These are phyloP conservation scores for Perizoma flavofasciatum DNA, from an alignment of 2,888 invertebrate species.

Conservation along the genomic window DNA sequence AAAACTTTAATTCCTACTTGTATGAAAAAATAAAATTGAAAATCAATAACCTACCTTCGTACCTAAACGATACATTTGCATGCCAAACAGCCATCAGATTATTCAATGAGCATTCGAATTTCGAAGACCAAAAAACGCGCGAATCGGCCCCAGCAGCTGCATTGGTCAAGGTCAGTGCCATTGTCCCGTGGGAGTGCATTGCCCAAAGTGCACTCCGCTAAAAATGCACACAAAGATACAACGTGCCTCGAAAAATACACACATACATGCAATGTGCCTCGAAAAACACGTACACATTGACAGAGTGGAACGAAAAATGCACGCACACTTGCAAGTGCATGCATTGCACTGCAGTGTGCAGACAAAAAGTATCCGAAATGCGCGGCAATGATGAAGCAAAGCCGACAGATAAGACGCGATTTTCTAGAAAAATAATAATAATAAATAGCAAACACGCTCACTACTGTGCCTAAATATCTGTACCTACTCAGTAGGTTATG, in stretches of 20 bases:
- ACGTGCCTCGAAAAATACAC: conserved; percentile 11
- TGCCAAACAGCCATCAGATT: conserved; percentile 6
- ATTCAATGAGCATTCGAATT: conserved; percentile 27
- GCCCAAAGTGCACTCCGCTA: conserved; percentile 74
- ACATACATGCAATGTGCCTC: conserved; percentile 4
- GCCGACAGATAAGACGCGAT: conserved; percentile 4
- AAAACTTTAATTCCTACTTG: too few relatives aligned
- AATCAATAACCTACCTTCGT: too few relatives aligned
- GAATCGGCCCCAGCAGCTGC: conserved; percentile 68
- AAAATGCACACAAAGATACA: conserved; percentile 44
- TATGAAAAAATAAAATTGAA: too few relatives aligned
- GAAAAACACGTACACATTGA: conserved; percentile 17
- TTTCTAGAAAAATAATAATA: not conserved
- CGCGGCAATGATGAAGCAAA: conserved; percentile 52
- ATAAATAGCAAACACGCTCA: too few relatives aligned
- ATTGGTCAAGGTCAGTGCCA: conserved; percentile 76
- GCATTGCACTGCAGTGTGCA: conserved; percentile 43
- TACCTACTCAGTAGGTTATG: too few relatives aligned
- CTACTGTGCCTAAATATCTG: too few relatives aligned
- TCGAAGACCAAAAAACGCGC: conserved; percentile 33
- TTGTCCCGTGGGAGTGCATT: conserved; percentile 73
- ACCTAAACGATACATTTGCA: not conserved
- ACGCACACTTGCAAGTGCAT: conserved; percentile 35
- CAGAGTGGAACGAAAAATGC: conserved; percentile 25
- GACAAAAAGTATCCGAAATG: conserved; percentile 77